Evolutionary conservation across 2,888 invertebrate genomes (phyloP).

Genomic region (Caenorhabditis doughertyi): DNA sequence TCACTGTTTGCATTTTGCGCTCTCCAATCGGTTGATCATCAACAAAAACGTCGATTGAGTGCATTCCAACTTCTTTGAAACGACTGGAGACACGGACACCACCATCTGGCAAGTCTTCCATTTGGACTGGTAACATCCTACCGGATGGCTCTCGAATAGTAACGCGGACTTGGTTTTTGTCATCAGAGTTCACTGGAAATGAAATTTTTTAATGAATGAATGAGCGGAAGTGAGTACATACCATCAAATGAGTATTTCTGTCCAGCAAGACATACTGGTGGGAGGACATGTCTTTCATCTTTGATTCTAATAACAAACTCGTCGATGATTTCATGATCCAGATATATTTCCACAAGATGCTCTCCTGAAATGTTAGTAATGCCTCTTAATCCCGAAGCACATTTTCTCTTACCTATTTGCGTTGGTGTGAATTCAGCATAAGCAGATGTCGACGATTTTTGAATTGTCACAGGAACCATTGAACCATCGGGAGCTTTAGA

Average conservation of each 20-base stretch:
- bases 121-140: slow-evolving; percentile 72
- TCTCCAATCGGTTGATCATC: slow-evolving; percentile 69
- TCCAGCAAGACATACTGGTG: slow-evolving; percentile 70
- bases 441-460: slow-evolving; percentile 72
- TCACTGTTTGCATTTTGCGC: slow-evolving; percentile 63
- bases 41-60: slow-evolving; percentile 71
- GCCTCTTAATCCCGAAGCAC: background rate
- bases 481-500: slow-evolving; percentile 77
- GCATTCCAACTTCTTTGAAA: slow-evolving; percentile 72
- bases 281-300: slow-evolving; percentile 62
- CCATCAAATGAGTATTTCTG: slow-evolving; percentile 75
- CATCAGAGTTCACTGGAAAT: slow-evolving; percentile 65
- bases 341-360: slow-evolving; percentile 75
- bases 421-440: slow-evolving; percentile 67
- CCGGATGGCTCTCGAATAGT: slow-evolving; percentile 75
- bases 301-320: slow-evolving; percentile 59
- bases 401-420: slow-evolving; percentile 39
- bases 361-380: slow-evolving; percentile 67
- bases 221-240: background rate
- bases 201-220: background rate
- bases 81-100: slow-evolving; percentile 72
- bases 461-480: slow-evolving; percentile 72
- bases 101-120: slow-evolving; percentile 71
- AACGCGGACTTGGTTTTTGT: slow-evolving; percentile 75
- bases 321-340: slow-evolving; percentile 69